phyloP scores from a whole-genome alignment of 2,113 vertebrate species.

The Physeter macrocephalus region DNA sequence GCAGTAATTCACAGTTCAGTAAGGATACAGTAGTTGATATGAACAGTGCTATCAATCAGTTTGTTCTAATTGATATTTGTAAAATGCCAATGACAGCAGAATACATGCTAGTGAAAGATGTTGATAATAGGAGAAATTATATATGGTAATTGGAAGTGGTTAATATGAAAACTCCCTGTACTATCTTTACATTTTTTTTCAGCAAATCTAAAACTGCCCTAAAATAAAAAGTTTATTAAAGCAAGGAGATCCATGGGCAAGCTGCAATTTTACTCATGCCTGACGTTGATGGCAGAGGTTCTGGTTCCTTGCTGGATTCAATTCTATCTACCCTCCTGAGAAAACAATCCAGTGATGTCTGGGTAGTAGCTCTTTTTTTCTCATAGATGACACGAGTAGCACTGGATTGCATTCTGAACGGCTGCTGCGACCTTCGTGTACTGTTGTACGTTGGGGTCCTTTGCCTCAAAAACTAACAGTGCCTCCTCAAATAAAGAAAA shows the following conservation, averaged over 20 bases:
- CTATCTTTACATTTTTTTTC: neutral
- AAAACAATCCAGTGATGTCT: too few species aligned
- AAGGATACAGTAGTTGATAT: neutral
- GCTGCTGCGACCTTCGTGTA: too few species aligned
- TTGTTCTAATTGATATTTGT: neutral
- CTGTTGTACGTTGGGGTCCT: too few species aligned
- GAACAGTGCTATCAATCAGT: neutral
- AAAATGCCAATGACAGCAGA: neutral
- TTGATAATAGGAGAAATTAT: neutral
- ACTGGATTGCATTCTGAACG: too few species aligned
- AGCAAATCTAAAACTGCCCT: neutral
- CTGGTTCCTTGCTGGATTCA: too few species aligned
- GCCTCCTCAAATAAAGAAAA: too few species aligned
- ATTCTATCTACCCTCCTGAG: too few species aligned
- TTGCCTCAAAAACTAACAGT: too few species aligned
- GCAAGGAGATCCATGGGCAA: neutral
- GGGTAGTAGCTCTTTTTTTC: too few species aligned
- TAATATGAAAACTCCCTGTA: neutral
- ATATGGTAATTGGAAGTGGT: neutral
- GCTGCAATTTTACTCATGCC: too few species aligned
- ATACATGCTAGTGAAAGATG: neutral
- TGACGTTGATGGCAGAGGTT: too few species aligned
- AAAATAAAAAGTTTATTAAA: neutral
- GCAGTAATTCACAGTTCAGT: neutral
- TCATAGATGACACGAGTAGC: too few species aligned